A percentile compares a stretch with the other conserved stretches of the same genome.
These are phyloP conservation scores for Pachypsylla venusta DNA, from an alignment of 1,140 invertebrate species.

Conservation along the genomic window DNA sequence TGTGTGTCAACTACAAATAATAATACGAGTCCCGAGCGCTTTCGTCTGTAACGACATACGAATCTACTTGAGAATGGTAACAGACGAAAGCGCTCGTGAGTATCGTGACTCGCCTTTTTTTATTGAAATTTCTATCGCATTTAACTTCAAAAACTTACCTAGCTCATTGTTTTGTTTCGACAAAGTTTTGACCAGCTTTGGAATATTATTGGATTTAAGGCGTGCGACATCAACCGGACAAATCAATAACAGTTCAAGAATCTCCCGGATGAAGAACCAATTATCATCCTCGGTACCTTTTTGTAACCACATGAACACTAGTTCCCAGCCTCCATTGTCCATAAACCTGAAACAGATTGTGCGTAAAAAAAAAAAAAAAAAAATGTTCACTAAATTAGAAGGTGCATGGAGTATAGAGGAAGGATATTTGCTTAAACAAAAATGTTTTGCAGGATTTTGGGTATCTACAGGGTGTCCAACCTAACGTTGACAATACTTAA, in stretches of 20 bases:
- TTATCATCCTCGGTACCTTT: slow-evolving; percentile 70
- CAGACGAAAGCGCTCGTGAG: too few species aligned
- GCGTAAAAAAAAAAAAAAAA: too few species aligned
- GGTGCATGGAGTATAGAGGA: neutral
- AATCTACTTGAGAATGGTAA: too few species aligned
- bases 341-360: slow-evolving; percentile 50
- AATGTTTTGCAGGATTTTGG: too few species aligned
- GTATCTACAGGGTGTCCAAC: too few species aligned
- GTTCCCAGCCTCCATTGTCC: slow-evolving; percentile 74
- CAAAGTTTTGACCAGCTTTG: slow-evolving; percentile 76
- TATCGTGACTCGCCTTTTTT: too few species aligned
- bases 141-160: slow-evolving; percentile 26
- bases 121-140: too few species aligned
- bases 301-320: slow-evolving; percentile 73
- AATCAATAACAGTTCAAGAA: slow-evolving; percentile 62
- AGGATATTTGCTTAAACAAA: slow-evolving; percentile 11
- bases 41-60: too few species aligned
- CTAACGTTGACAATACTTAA: too few species aligned
- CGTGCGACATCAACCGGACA: slow-evolving; percentile 79
- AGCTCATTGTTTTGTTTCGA: slow-evolving; percentile 50
- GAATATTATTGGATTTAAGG: slow-evolving; percentile 77
- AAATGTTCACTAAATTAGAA: neutral
- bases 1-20: too few species aligned
- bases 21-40: too few species aligned
- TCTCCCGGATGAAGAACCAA: slow-evolving; percentile 67